Evolutionary conservation across 2,888 invertebrate species (phyloP).

Genomic region (Rhogogaster chlorosoma): DNA sequence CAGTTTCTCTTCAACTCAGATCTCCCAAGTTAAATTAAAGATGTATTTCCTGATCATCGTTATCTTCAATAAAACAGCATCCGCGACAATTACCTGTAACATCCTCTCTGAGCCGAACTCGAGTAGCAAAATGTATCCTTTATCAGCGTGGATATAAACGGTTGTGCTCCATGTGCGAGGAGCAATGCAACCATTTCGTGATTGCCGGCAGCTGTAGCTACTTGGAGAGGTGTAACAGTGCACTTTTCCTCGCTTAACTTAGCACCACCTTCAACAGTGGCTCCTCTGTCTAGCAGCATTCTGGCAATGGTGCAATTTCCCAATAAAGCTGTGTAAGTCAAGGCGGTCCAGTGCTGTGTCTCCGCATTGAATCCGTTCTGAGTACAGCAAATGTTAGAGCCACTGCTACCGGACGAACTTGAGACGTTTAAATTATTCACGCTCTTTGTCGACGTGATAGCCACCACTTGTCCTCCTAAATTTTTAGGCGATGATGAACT

Average conservation of each 20-base stretch:
- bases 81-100: conserved; percentile 82
- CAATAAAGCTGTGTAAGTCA: conserved; percentile 89
- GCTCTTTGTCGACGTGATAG: conserved; percentile 46
- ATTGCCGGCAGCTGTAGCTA: conserved; percentile 90
- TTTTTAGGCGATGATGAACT: conserved; percentile 74
- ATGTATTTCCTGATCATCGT: not conserved
- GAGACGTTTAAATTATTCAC: conserved; percentile 51
- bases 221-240: conserved; percentile 93
- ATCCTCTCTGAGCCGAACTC: conserved; percentile 91
- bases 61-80: not conserved
- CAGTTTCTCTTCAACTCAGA: not conserved
- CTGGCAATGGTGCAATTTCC: conserved; percentile 79
- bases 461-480: conserved; percentile 78
- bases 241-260: conserved; percentile 90
- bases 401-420: conserved; percentile 52
- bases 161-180: conserved; percentile 91
- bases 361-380: conserved; percentile 78
- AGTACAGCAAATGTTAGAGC: conserved; percentile 54
- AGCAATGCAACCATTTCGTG: conserved; percentile 89
- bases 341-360: conserved; percentile 92
- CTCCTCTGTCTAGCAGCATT: conserved; percentile 88
- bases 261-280: conserved; percentile 92
- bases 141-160: conserved; percentile 91
- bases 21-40: not conserved
- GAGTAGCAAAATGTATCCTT: conserved; percentile 93